Conservation (phyloP, 1,140 invertebrate genomes). For the Akabosia matsudoensis region DNA sequence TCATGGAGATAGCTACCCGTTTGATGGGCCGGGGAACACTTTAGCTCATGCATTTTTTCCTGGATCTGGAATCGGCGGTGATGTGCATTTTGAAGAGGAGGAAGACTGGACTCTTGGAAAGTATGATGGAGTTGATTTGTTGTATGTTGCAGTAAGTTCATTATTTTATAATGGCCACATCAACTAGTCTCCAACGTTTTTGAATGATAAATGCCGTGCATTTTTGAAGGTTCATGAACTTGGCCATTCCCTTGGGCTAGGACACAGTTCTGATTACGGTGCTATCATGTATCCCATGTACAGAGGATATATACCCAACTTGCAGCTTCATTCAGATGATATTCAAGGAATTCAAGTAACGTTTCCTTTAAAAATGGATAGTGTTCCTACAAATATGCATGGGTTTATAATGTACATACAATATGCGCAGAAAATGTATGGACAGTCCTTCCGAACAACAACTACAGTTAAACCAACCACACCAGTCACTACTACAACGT, state of each 20-base stretch:
- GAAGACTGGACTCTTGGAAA: slow-evolving; percentile 34
- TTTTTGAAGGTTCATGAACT: slow-evolving; percentile 8
- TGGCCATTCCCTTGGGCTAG: background rate
- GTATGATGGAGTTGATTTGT: background rate
- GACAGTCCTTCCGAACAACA: background rate
- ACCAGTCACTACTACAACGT: background rate
- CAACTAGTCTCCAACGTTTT: background rate
- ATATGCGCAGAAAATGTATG: background rate
- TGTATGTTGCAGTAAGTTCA: slow-evolving; percentile 2
- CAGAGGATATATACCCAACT: slow-evolving; percentile 75
- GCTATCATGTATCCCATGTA: slow-evolving; percentile 94
- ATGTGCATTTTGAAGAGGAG: slow-evolving; percentile 52
- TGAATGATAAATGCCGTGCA: background rate
- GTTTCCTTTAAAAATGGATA: too few relatives aligned
- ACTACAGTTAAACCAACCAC: background rate
- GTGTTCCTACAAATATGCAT: too few relatives aligned
- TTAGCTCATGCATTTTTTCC: slow-evolving; percentile 31
- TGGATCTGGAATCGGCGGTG: slow-evolving; percentile 50
- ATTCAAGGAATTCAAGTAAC: slow-evolving; percentile 61
- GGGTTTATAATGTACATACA: too few relatives aligned
- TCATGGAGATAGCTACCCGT: slow-evolving; percentile 30
- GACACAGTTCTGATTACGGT: slow-evolving; percentile 1
- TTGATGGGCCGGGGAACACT: slow-evolving; percentile 31
- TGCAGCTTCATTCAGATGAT: slow-evolving; percentile 79
- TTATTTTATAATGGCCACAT: background rate